Base-by-base conservation (phyloP, 2,113 vertebrate genomes). In the Erinaceus europaeus region DNA sequence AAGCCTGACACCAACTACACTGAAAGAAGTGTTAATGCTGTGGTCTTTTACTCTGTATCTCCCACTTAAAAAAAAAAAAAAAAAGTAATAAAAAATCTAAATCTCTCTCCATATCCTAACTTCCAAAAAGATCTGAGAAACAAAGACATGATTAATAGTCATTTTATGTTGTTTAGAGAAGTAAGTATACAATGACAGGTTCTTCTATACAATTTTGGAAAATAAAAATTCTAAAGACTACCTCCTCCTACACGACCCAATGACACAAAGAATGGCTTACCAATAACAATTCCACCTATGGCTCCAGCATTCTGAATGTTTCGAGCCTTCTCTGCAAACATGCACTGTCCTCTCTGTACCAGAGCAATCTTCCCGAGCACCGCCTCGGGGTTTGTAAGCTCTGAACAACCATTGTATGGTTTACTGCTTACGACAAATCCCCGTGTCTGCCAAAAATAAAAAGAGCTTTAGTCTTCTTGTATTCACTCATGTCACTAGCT, bases 261-360 rank as follows among this genome's bases (percentile, higher is more conserved):
- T 13, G 18, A 52, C 4, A 36, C 1, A 46, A 46, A 76, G 9
- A 23, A 27, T 27, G 62, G 88, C 97, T 98, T 97, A 99, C 99
- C 99, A 15, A 99, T 98, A 90, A 99, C 99, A 48, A 99, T 99
- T 93, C 99, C 99, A 7, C 99, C 99, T 12, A 99, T 98, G 79
- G 99, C 99, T 13, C 99, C 99, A 29, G 99, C 98, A 91, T 98
- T 99, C 96, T 99, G 98, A 94, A 99, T 97, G 94, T 99, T 98
- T 13, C 99, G 97, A 23, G 99, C 99, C 95, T 99, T 99, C 95
- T 99, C 99, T 32, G 99, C 99, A 94, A 99, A 99, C 99, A 99
- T 99, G 89, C 99, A 99, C 96, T 99, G 99, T 59, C 99, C 99
- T 93, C 99, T 97, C 83, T 99, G 98, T 90, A 99, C 98, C 92